Evolutionary conservation across 2,113 vertebrate genomes (phyloP).

Genomic region (Toxotes chatareus): DNA sequence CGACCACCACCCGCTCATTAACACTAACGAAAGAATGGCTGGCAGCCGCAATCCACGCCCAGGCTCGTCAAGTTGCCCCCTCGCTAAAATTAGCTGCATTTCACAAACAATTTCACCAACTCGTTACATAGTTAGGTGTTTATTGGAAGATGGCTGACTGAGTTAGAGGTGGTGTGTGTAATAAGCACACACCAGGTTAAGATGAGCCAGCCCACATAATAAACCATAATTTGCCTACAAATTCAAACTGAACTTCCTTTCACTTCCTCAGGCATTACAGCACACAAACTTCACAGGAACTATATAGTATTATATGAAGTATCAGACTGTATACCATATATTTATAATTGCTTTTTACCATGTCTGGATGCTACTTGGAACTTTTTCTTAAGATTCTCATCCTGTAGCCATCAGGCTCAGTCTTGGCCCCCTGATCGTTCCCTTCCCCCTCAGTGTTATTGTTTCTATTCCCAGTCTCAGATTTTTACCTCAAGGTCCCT

Average conservation of each 20-base stretch:
- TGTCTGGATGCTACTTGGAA: conserved; percentile 17
- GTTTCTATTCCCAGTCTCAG: conserved; percentile 62
- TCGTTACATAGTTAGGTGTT: conserved; percentile 82
- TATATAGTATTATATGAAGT: not conserved
- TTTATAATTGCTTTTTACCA: conserved; percentile 35
- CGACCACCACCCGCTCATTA: conserved; percentile 82
- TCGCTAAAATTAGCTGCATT: conserved; percentile 81
- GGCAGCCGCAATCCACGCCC: conserved; percentile 75
- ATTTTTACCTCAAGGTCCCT: conserved; percentile 71
- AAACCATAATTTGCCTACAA: conserved; percentile 72
- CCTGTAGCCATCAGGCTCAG: conserved; percentile 40
- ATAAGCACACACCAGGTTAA: conserved; percentile 74
- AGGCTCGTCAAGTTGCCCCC: conserved; percentile 70
- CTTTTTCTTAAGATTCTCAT: conserved; percentile 46
- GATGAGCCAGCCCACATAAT: conserved; percentile 73
- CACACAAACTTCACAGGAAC: conserved; percentile 27
- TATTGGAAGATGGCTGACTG: conserved; percentile 81
- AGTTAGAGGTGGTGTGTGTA: conserved; percentile 65
- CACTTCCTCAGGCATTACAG: conserved; percentile 2
- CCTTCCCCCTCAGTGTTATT: conserved; percentile 58
- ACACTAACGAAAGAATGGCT: conserved; percentile 76
- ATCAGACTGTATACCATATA: not conserved
- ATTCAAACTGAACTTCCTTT: conserved; percentile 50
- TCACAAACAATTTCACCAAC: conserved; percentile 84
- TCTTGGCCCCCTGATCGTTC: conserved; percentile 51